Base-by-base conservation (phyloP, 2,888 invertebrate species). In the Spisula solida region DNA sequence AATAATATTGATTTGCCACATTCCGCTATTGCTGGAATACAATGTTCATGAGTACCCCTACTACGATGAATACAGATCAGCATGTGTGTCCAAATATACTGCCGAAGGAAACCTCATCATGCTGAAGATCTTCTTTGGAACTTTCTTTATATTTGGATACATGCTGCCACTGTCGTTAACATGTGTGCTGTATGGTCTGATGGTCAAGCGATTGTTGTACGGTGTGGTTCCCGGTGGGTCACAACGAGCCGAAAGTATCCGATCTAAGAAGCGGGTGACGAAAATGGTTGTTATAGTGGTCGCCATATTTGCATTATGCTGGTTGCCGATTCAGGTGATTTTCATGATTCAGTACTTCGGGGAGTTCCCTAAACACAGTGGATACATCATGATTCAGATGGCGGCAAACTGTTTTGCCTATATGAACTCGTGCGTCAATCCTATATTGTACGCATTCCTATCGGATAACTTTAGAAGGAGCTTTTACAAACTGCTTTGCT, bases 401-500 rank as follows among this genome's bases (percentile, higher is more conserved):
- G 94, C 95, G 29, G 94, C 96, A 16, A 97, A 96, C 95, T 88
- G 90, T 88, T 92, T 97, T 90, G 99, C 99, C 29, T 99, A 99
- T 97, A 98, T 98, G 97, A 99, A 99, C 97, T 98, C 98, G 95
- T 99, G 99, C 96, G 98, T 99, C 95, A 99, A 99, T 97, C 99
- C 99, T 0, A 98, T 99, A 94, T 97, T 99, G 82, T 99, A 99
- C 97, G 99, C 99, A 5, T 98, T 99, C 97, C 97, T 99, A 82
- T 99, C 99, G 1, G 99, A 99, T 95, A 99, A 99, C 97, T 99
- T 99, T 97, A 97, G 99, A 94, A 98, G 98, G 96, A 98, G 98
- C 29, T 99, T 99, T 96, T 97, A 95, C 29, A 96, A 96, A 86
- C 93, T 97, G 29, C 92, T 97, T 25, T 95, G 95, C 88, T 96